These are phyloP conservation scores for Drosophila kambysellisi DNA, from an alignment of 2,888 invertebrate genomes.

Conservation along the genomic window DNA sequence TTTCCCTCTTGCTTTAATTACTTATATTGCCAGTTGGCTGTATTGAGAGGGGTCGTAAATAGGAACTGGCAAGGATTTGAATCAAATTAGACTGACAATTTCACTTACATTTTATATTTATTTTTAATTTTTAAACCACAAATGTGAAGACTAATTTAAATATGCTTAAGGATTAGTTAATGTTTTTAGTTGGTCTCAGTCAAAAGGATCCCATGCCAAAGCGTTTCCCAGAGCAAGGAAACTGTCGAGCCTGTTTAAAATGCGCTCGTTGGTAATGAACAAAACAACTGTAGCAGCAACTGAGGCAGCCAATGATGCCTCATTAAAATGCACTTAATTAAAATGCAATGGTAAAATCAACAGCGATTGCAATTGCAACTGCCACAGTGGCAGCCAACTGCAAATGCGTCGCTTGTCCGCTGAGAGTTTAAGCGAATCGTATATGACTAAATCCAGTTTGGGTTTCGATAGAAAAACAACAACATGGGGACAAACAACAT, in stretches of 20 bases:
- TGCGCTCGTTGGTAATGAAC: conserved; percentile 59
- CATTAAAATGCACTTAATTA: conserved; percentile 80
- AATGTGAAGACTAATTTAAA: conserved; percentile 63
- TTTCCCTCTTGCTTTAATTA: conserved; percentile 2
- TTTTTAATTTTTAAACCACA: conserved; percentile 53
- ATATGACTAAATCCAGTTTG: conserved; percentile 79
- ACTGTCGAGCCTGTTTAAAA: conserved; percentile 60
- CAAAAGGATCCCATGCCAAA: conserved; percentile 2
- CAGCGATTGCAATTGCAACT: conserved; percentile 54
- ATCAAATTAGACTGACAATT: conserved; percentile 60
- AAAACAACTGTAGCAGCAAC: conserved; percentile 36
- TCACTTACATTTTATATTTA: conserved; percentile 42
- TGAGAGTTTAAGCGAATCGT: conserved; percentile 55
- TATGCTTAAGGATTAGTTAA: conserved; percentile 54
- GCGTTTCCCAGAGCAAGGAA: conserved; percentile 48
- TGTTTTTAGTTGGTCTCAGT: conserved; percentile 46
- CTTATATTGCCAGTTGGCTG: conserved; percentile 4
- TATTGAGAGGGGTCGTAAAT: conserved; percentile 28
- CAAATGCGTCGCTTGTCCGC: conserved; percentile 43
- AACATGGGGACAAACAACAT: conserved; percentile 51
- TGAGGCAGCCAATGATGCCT: conserved; percentile 58
- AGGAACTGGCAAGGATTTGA: conserved; percentile 22
- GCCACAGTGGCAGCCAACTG: conserved; percentile 23
- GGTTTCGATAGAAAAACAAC: conserved; percentile 77
- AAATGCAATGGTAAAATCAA: conserved; percentile 78